Conservation (phyloP, 2,888 invertebrate genomes). For the Plebejus melissa region DNA sequence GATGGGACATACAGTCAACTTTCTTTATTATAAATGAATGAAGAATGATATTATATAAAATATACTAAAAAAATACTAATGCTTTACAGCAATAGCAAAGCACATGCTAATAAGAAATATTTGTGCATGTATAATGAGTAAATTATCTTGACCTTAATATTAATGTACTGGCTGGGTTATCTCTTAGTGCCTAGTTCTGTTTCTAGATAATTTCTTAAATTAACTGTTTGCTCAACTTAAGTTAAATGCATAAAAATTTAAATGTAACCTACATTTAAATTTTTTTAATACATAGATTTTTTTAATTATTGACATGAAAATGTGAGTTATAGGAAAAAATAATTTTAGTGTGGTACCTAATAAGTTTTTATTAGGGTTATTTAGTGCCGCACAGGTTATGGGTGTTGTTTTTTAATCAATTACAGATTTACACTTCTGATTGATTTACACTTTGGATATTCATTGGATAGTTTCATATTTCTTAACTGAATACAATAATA, state of each 20-base stretch:
- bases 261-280: too few species aligned
- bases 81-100: not conserved
- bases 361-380: too few species aligned
- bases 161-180: conserved; percentile 6
- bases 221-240: not conserved
- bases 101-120: not conserved
- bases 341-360: too few species aligned
- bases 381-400: too few species aligned
- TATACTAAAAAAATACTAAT: not conserved
- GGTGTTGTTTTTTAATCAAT: too few species aligned
- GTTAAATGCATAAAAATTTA: not conserved
- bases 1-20: too few species aligned
- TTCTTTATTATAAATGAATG: not conserved
- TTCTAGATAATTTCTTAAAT: not conserved
- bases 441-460: too few species aligned
- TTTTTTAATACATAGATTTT: not conserved
- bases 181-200: not conserved
- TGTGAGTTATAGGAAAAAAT: too few species aligned
- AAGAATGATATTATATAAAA: not conserved
- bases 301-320: too few species aligned
- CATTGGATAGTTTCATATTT: too few species aligned
- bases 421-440: too few species aligned
- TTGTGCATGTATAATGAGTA: not conserved
- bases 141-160: conserved; percentile 4
- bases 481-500: too few species aligned